Evolutionary conservation across 2,113 vertebrate species (phyloP).

Genomic region (Chitala chitala): DNA sequence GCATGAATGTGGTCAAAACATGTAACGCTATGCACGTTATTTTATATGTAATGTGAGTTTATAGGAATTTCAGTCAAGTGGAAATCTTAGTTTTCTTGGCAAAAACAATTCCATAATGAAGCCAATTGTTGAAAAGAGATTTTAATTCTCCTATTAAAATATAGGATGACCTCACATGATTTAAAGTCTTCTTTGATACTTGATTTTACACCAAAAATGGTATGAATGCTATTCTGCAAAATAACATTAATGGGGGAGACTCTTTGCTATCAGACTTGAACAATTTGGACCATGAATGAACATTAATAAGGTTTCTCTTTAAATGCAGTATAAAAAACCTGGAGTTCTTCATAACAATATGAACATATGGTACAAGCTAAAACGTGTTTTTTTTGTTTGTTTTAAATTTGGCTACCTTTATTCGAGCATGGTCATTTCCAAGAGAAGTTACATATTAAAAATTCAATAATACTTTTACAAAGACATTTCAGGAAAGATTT

Average conservation of each 20-base stretch:
- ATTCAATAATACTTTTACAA: constrained; percentile 98
- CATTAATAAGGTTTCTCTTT: background rate
- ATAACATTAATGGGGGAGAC: background rate
- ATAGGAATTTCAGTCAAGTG: background rate
- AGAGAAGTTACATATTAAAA: constrained; percentile 97
- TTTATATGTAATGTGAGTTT: background rate
- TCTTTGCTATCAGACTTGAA: no score
- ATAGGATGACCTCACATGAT: constrained; percentile 3
- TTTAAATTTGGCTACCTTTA: constrained; percentile 96
- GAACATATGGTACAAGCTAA: background rate
- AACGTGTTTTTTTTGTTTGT: constrained; percentile 44
- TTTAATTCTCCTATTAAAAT: background rate
- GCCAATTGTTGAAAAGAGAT: background rate
- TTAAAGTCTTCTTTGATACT: background rate
- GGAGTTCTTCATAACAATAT: background rate
- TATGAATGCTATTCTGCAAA: background rate
- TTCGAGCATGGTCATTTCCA: constrained; percentile 96
- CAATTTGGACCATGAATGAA: no score
- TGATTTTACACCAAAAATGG: constrained; percentile 4
- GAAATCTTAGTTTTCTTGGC: background rate
- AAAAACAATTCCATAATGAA: constrained; percentile 12
- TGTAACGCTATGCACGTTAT: no score
- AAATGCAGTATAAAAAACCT: no score
- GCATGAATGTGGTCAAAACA: no score
- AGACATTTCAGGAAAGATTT: constrained; percentile 96